Evolutionary conservation across 1,140 invertebrate species (phyloP).

Genomic region (Condylostylus longicornis): DNA sequence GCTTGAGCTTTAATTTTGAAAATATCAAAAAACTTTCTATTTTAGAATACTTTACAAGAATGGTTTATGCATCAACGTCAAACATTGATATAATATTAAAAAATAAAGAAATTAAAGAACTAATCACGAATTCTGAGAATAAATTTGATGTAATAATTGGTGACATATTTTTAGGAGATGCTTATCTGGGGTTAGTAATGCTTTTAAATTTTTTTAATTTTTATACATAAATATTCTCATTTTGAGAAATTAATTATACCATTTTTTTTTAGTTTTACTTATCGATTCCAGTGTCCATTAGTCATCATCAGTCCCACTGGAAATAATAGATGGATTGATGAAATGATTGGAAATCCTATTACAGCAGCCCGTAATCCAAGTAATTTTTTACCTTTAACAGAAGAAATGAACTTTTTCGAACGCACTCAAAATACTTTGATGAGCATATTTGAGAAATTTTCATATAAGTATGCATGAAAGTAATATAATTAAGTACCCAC

Average conservation of each 20-base stretch:
- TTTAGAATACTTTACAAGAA: slow-evolving; percentile 20
- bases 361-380: slow-evolving; percentile 43
- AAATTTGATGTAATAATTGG: slow-evolving; percentile 24
- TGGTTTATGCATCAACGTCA: slow-evolving; percentile 24
- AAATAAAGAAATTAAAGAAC: slow-evolving; percentile 16
- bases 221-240: neutral
- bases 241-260: neutral
- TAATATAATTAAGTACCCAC: neutral
- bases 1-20: slow-evolving; percentile 22
- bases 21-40: slow-evolving; percentile 19
- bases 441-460: slow-evolving; percentile 24
- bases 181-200: slow-evolving; percentile 18
- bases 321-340: slow-evolving; percentile 44
- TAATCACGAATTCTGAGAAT: slow-evolving; percentile 20
- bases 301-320: slow-evolving; percentile 41
- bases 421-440: slow-evolving; percentile 37
- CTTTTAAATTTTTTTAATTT: neutral
- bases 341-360: slow-evolving; percentile 44
- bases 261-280: slow-evolving; percentile 35
- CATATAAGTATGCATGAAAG: slow-evolving; percentile 15
- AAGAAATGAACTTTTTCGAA: slow-evolving; percentile 42
- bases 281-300: slow-evolving; percentile 40
- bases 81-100: slow-evolving; percentile 22
- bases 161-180: slow-evolving; percentile 26
- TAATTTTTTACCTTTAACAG: slow-evolving; percentile 36